Evolutionary conservation across 2,797 vertebrate species (phyloP).

Genomic region (Mus minutoides): DNA sequence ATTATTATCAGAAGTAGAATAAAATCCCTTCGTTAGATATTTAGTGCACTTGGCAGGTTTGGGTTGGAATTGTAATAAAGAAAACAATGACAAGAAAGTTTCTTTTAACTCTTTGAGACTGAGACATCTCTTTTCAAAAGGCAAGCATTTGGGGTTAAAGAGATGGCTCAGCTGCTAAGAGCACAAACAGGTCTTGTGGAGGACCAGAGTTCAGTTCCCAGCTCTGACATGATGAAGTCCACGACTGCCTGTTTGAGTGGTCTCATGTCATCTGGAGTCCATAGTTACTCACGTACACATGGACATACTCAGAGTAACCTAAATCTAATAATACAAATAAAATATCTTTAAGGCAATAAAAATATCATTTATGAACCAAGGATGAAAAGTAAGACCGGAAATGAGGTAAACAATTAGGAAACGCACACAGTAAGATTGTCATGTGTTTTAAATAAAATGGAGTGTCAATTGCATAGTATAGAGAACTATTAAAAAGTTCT

Average conservation of each 20-base stretch:
- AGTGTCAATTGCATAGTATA: neutral
- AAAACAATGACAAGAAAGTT: neutral
- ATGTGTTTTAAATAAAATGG: neutral
- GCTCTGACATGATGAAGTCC: neutral
- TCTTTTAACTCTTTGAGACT: neutral
- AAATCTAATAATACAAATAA: neutral
- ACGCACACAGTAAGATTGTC: neutral
- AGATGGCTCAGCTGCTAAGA: neutral
- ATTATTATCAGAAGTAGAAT: neutral
- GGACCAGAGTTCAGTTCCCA: neutral
- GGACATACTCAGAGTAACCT: neutral
- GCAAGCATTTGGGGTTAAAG: neutral
- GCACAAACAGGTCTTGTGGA: neutral
- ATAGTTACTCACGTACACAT: neutral
- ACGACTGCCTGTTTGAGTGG: neutral
- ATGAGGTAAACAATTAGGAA: neutral
- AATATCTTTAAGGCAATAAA: neutral
- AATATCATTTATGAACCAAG: neutral
- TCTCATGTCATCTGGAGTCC: neutral
- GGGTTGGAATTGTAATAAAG: slow-evolving; percentile 47
- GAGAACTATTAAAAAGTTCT: neutral
- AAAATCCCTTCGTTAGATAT: neutral
- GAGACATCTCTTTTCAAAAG: neutral
- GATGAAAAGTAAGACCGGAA: slow-evolving; percentile 24
- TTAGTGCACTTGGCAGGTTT: neutral